Percentiles rank a stretch among this genome's conserved stretches.
These are phyloP conservation scores for Silurus glanis DNA, from an alignment of 2,113 vertebrate species.

Conservation along the genomic window DNA sequence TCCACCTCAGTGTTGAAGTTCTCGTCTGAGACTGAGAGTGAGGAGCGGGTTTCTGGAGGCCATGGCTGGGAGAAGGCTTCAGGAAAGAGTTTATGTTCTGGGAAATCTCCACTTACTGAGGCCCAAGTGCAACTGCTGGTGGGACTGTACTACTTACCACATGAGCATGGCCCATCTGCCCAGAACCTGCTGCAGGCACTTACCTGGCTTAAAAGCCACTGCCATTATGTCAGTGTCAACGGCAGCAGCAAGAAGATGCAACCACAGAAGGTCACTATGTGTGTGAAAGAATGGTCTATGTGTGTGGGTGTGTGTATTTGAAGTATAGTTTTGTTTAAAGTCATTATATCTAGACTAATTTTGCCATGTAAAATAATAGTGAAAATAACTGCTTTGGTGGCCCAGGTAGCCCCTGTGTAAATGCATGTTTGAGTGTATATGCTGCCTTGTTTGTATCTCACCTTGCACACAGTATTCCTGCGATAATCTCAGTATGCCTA, in stretches of 20 bases:
- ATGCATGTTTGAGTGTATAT: background rate
- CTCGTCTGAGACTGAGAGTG: conserved; percentile 43
- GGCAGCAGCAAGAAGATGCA: conserved; percentile 69
- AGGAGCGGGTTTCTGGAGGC: conserved; percentile 44
- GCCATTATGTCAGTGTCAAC: conserved; percentile 69
- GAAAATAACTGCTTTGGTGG: background rate
- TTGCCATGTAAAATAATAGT: background rate
- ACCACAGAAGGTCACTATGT: conserved; percentile 67
- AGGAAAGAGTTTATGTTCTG: conserved; percentile 55
- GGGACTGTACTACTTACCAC: conserved; percentile 82
- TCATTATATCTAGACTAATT: background rate
- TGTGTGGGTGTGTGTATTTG: background rate
- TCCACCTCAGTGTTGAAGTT: conserved; percentile 44
- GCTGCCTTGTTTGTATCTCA: background rate
- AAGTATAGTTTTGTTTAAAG: background rate
- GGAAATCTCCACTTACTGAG: conserved; percentile 70
- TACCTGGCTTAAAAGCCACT: conserved; percentile 77
- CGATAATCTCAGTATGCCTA: background rate
- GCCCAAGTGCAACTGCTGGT: conserved; percentile 78
- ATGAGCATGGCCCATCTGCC: conserved; percentile 73
- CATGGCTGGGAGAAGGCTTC: conserved; percentile 57
- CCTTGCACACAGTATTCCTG: background rate
- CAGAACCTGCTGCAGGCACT: conserved; percentile 78
- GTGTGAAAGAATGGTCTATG: background rate
- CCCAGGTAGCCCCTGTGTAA: background rate